Evolutionary conservation across 2,797 vertebrate genomes (phyloP), one percentile per base, ranked within the genome.

Genomic region (Dryobates pubescens): DNA sequence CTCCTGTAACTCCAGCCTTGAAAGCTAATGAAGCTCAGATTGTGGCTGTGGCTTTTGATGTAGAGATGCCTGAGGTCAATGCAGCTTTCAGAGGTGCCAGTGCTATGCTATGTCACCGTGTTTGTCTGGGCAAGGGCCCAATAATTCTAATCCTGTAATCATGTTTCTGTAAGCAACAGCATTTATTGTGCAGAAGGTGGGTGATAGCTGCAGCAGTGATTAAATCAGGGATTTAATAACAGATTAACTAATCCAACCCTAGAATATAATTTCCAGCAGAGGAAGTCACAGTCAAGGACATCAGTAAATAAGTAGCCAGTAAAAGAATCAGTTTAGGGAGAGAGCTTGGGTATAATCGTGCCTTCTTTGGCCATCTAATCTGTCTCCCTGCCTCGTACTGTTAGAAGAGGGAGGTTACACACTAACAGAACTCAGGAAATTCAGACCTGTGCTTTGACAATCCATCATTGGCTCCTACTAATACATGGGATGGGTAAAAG

Each of bases 21-120:
- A 89, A 95, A 89, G 94, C 65, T 97, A 96, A 96, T 94, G 95
- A 97, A 96, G 94, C 96, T 94, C 92, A 96, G 96, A 93, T 95
- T 96, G 94, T 92, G 92, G 92, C 93, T 0, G 2, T 92, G 91
- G 95, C 92, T 93, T 97, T 97, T 96, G 96, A 97, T 95, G 96
- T 95, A 53, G 80, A 90, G 96, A 96, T 62, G 95, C 95, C 96
- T 93, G 94, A 95, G 95, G 96, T 96, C 94, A 96, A 80, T 20
- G 82, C 14, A 96, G 95, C 84, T 95, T 93, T 93, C 90, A 70
- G 93, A 96, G 94, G 95, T 96, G 95, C 95, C 95, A 95, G 89
- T 67, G 87, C 91, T 94, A 94, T 88, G 90, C 89, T 82, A 8
- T 93, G 90, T 95, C 94, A 91, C 93, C 3, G 62, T 23, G 24